Percentiles rank a stretch among this genome's conserved stretches.
These are phyloP conservation scores for Neosilurus mollespiculum DNA, from an alignment of 2,797 vertebrate species.

Conservation along the genomic window DNA sequence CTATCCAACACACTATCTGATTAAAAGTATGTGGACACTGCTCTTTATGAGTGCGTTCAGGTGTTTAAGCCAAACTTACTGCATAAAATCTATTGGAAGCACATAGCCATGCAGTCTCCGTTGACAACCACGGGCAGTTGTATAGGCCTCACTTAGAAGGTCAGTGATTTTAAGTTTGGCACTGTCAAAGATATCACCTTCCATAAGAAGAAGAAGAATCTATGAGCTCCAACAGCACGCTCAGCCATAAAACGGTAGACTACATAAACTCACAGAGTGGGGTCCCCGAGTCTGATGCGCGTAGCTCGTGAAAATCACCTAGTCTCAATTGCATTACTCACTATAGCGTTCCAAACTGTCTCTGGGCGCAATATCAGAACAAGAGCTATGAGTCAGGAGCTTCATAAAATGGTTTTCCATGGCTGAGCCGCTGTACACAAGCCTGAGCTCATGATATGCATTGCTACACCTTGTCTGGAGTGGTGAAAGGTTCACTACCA, in stretches of 20 bases:
- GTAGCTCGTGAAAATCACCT: no score
- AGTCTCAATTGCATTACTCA: background rate
- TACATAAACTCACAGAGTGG: background rate
- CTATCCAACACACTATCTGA: background rate
- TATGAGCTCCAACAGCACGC: background rate
- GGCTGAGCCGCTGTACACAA: background rate
- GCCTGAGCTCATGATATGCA: background rate
- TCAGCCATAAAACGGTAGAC: background rate
- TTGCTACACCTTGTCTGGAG: background rate
- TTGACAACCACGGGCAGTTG: background rate
- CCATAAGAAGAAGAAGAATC: background rate
- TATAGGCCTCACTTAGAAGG: background rate
- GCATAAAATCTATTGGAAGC: background rate
- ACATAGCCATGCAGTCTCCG: background rate
- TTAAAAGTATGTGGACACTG: no score
- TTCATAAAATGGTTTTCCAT: background rate
- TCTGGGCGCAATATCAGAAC: background rate
- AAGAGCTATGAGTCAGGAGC: background rate
- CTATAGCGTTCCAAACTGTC: background rate
- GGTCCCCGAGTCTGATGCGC: background rate
- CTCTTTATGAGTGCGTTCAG: no score
- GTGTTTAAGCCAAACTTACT: no score
- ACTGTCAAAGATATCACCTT: background rate
- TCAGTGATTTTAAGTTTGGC: background rate
- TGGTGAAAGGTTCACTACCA: background rate